Conservation (phyloP, 2,888 invertebrate species). For the Erpobdella octoculata region DNA sequence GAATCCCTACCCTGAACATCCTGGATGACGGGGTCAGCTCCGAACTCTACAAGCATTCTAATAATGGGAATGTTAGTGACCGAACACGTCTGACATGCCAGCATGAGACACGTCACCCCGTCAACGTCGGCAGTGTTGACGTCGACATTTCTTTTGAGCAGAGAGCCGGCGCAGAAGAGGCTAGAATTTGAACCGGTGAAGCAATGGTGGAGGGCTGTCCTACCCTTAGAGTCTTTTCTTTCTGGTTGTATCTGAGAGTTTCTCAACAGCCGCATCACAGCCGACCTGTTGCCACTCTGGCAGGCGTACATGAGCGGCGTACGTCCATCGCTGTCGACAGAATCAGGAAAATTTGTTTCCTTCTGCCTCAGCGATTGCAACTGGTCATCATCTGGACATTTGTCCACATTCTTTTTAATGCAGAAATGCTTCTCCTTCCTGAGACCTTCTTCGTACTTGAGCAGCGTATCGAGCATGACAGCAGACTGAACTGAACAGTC, state of each 20-base stretch:
- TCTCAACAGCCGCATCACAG: slow-evolving; percentile 32
- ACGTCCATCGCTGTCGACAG: slow-evolving; percentile 29
- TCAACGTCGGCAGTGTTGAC: slow-evolving; percentile 33
- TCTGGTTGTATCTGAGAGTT: slow-evolving; percentile 30
- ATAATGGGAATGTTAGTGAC: slow-evolving; percentile 36
- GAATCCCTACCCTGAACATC: slow-evolving; percentile 39
- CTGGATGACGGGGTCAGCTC: slow-evolving; percentile 38
- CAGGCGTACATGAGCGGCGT: slow-evolving; percentile 38
- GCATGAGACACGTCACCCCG: slow-evolving; percentile 37
- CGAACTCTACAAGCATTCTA: slow-evolving; percentile 36
- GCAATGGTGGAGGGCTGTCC: slow-evolving; percentile 38
- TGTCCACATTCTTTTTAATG: no score
- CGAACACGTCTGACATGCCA: slow-evolving; percentile 36
- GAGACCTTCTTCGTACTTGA: slow-evolving; percentile 21
- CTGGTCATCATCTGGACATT: background rate
- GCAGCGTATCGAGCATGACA: slow-evolving; percentile 27
- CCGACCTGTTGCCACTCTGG: slow-evolving; percentile 29
- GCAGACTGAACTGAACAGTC: slow-evolving; percentile 26
- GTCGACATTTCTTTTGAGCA: slow-evolving; percentile 35
- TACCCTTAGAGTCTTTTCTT: slow-evolving; percentile 30
- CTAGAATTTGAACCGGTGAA: slow-evolving; percentile 35
- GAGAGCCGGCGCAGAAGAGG: slow-evolving; percentile 35
- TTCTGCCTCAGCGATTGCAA: background rate
- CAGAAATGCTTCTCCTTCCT: background rate
- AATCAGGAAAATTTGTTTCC: slow-evolving; percentile 16